Evolutionary conservation across 2,113 vertebrate genomes (phyloP).

Genomic region (Mus pahari): DNA sequence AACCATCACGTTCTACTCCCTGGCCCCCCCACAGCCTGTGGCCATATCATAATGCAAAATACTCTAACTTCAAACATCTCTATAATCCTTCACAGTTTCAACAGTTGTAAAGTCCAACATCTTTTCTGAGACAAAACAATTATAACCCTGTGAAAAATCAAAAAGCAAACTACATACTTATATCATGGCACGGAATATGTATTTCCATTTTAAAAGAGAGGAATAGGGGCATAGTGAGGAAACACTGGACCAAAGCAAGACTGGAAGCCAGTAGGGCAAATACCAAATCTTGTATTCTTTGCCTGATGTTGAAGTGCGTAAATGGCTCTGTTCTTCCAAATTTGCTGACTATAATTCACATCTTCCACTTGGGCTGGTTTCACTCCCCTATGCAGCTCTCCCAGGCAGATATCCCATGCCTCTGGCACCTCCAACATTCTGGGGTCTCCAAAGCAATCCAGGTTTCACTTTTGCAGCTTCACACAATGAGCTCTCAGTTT

Average conservation of each 20-base stretch:
- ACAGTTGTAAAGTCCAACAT: neutral
- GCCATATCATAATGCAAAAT: neutral
- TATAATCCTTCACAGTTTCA: neutral
- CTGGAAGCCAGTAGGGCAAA: neutral
- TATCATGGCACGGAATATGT: neutral
- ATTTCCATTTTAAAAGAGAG: neutral
- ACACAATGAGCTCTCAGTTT: neutral
- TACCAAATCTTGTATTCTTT: neutral
- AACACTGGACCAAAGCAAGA: neutral
- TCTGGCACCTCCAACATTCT: neutral
- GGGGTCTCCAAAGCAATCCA: neutral
- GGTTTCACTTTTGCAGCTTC: neutral
- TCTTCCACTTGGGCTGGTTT: neutral
- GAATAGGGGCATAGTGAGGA: neutral
- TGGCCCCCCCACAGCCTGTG: no score
- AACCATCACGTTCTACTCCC: neutral
- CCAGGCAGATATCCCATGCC: neutral
- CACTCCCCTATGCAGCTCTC: neutral
- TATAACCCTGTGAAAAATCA: neutral
- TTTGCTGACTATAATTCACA: neutral
- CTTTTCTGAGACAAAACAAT: neutral
- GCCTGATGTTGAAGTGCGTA: neutral
- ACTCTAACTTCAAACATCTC: neutral
- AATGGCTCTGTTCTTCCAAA: neutral
- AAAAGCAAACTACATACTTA: neutral